A percentile compares a stretch with the other conserved stretches of the same genome.
Evolutionary conservation across 1,140 invertebrate genomes (phyloP).

Genomic region (Monochamus saltuarius): DNA sequence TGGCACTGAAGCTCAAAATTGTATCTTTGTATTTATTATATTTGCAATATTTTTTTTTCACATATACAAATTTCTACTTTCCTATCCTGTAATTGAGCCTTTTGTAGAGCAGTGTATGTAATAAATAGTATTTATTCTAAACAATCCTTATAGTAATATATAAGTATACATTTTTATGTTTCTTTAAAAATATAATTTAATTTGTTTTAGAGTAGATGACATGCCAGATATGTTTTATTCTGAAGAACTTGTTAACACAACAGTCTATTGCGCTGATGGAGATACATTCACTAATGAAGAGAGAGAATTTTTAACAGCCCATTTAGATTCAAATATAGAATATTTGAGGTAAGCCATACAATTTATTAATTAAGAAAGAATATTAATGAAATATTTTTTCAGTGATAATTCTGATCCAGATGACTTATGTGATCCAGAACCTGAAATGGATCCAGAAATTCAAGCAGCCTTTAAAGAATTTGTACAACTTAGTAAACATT

Average conservation of each 20-base stretch:
- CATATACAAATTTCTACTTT: no score
- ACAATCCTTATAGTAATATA: no score
- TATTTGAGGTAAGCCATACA: slow-evolving; percentile 31
- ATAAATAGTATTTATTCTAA: no score
- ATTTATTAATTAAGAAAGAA: background rate
- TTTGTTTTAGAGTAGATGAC: no score
- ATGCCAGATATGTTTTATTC: slow-evolving; percentile 6
- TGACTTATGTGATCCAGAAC: slow-evolving; percentile 51
- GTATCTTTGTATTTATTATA: no score
- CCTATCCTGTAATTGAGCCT: no score
- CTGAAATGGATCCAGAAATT: slow-evolving; percentile 59
- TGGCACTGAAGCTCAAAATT: no score
- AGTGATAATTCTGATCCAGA: slow-evolving; percentile 53
- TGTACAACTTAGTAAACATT: slow-evolving; percentile 43
- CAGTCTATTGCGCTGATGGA: slow-evolving; percentile 57
- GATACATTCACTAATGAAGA: slow-evolving; percentile 56
- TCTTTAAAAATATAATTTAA: no score
- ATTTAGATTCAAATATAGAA: slow-evolving; percentile 36
- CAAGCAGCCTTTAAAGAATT: slow-evolving; percentile 57
- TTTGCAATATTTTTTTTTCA: no score
- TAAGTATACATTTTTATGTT: background rate
- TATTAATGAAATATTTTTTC: slow-evolving; percentile 28
- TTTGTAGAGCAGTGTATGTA: no score
- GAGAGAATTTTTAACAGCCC: slow-evolving; percentile 50
- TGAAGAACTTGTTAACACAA: slow-evolving; percentile 30